phyloP scores from a whole-genome alignment of 2,797 vertebrate genomes.

The Hylomyscus alleni region DNA sequence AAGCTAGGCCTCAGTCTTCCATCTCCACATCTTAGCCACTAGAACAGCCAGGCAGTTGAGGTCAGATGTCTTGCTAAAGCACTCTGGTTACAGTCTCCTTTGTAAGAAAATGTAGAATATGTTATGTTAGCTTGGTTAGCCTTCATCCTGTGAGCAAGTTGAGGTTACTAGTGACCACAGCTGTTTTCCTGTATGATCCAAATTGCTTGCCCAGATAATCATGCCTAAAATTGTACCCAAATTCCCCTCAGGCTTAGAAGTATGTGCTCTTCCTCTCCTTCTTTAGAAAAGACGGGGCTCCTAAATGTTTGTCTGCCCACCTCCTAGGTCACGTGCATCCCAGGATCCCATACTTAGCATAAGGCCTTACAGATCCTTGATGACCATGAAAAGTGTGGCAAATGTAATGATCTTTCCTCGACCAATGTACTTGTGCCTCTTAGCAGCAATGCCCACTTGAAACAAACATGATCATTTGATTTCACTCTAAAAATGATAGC shows the following conservation, averaged over 20 bases:
- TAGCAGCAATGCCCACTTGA: background rate
- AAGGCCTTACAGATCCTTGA: background rate
- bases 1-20: background rate
- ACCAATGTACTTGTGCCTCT: accelerated
- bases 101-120: background rate
- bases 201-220: background rate
- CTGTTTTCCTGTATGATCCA: background rate
- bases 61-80: background rate
- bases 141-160: background rate
- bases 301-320: accelerated
- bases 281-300: background rate
- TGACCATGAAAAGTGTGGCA: background rate
- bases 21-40: background rate
- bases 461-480: background rate
- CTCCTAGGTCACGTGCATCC: background rate
- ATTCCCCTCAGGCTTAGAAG: background rate
- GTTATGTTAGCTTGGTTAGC: background rate
- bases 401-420: background rate
- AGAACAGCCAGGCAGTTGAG: background rate
- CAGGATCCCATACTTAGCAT: background rate
- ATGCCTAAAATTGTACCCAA: background rate
- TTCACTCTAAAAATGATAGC: background rate
- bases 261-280: background rate
- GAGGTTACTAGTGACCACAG: background rate
- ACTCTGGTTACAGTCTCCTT: background rate